Conservation (phyloP, 2,797 vertebrate genomes). For the Rhinichthys osculus region DNA sequence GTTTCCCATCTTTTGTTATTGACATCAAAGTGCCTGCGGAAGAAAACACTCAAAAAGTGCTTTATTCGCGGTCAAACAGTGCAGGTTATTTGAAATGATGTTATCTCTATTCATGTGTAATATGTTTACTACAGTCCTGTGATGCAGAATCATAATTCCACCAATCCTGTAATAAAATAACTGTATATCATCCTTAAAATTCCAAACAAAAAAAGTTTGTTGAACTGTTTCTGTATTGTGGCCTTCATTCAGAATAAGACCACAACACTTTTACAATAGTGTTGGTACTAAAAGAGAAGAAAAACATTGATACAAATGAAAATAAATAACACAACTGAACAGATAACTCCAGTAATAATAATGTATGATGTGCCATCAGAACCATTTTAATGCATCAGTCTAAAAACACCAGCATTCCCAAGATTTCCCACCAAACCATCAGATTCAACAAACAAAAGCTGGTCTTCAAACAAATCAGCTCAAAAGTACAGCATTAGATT, state of each 20-base stretch:
- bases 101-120: background rate
- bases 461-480: background rate
- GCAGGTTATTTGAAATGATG: background rate
- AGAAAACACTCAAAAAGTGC: background rate
- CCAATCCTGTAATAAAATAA: background rate
- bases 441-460: background rate
- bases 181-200: background rate
- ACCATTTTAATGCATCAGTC: constrained; percentile 1
- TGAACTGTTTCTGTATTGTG: background rate
- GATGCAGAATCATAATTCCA: background rate
- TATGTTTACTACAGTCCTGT: too few relatives aligned
- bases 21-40: too few relatives aligned
- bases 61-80: background rate
- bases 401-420: background rate
- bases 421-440: background rate
- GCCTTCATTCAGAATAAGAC: background rate
- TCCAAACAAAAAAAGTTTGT: too few relatives aligned
- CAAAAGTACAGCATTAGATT: background rate
- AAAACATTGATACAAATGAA: background rate
- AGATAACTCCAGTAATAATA: background rate
- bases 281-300: background rate
- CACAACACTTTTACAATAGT: background rate
- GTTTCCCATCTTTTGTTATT: background rate
- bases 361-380: background rate
- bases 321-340: background rate